phyloP scores from a whole-genome alignment of 2,113 vertebrate species.

The Chlorodrepanis virens region DNA sequence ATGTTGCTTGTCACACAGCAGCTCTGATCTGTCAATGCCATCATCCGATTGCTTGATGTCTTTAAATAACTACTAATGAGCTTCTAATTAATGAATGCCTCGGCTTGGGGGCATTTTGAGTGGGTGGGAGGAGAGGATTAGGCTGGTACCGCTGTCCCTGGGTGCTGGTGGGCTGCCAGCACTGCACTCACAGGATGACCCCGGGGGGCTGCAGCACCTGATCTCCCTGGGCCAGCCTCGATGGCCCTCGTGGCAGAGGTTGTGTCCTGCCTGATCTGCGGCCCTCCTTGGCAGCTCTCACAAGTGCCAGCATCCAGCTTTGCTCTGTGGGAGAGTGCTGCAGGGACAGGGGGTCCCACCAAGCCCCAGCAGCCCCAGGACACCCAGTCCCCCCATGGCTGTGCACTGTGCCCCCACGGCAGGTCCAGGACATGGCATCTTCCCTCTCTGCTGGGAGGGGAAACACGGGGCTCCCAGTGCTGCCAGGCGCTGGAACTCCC shows the following conservation, averaged over 20 bases:
- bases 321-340: not conserved
- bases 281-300: not conserved
- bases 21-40: not conserved
- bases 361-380: not conserved
- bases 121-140: not conserved
- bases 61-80: slow-evolving; percentile 52
- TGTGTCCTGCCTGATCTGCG: not conserved
- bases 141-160: not conserved
- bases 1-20: fast-evolving
- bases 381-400: not conserved
- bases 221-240: fast-evolving
- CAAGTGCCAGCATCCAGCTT: fast-evolving
- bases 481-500: not conserved
- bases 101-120: slow-evolving; percentile 9
- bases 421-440: fast-evolving
- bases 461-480: fast-evolving
- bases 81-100: slow-evolving; percentile 57
- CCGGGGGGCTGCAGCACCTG: fast-evolving
- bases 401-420: not conserved
- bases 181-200: fast-evolving
- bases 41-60: not conserved
- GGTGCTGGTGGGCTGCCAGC: not conserved
- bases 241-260: fast-evolving
- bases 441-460: not conserved
- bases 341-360: fast-evolving